Percentiles rank a stretch among this genome's conserved stretches.
phyloP scores from a whole-genome alignment of 2,797 vertebrate genomes.

The Enteromius argenteus region DNA sequence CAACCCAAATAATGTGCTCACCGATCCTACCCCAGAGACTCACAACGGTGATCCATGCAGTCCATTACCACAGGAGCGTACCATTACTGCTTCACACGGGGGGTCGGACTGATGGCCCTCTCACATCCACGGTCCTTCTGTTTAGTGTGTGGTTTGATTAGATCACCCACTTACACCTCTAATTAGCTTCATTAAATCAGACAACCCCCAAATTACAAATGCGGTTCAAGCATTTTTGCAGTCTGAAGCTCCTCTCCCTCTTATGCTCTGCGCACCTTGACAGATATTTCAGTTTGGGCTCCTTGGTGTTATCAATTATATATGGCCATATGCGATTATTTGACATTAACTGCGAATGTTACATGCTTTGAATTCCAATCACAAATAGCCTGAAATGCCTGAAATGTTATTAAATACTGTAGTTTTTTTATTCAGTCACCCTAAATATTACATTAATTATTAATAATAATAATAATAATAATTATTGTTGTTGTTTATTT shows the following conservation, averaged over 20 bases:
- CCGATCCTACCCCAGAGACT: constrained; percentile 31
- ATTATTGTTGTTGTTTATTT: neutral
- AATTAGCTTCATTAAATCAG: constrained; percentile 30
- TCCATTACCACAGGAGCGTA: constrained; percentile 28
- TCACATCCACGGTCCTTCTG: constrained; percentile 9
- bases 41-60: constrained; percentile 25
- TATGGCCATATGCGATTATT: neutral
- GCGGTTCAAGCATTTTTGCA: constrained; percentile 5
- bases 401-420: no score
- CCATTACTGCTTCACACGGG: constrained; percentile 31
- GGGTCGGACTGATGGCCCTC: neutral
- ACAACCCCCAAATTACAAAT: constrained; percentile 5
- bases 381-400: neutral
- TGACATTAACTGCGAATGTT: neutral
- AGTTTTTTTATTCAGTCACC: no score
- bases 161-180: constrained; percentile 29
- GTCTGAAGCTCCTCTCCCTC: neutral
- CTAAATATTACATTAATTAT: no score
- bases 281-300: neutral
- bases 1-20: constrained; percentile 35
- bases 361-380: neutral
- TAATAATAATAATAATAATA: neutral
- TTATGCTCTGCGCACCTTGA: constrained; percentile 1
- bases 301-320: constrained; percentile 1
- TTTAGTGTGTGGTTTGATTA: constrained; percentile 10